Conservation (phyloP, 2,888 invertebrate genomes). For the Leptogaster cylindrica region DNA sequence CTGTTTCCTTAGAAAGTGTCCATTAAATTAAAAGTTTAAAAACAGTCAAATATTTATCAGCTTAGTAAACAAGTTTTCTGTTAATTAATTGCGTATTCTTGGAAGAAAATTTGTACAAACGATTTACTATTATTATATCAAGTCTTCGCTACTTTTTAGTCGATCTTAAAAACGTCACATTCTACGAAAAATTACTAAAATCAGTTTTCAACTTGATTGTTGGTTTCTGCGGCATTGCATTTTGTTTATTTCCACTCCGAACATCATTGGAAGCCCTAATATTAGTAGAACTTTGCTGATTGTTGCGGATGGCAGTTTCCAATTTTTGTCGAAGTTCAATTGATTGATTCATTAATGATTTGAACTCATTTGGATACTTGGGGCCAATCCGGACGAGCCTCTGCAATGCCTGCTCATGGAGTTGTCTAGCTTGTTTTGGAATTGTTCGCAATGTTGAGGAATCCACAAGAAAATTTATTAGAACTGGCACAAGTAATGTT, state of each 20-base stretch:
- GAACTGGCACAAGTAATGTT: conserved; percentile 85
- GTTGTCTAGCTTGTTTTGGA: conserved; percentile 69
- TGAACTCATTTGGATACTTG: conserved; percentile 92
- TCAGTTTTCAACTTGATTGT: conserved; percentile 76
- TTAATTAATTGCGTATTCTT: too few species aligned
- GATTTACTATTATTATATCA: too few species aligned
- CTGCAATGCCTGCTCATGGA: conserved; percentile 89
- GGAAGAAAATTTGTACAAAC: too few species aligned
- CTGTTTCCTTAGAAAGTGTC: too few species aligned
- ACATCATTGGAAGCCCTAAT: conserved; percentile 63
- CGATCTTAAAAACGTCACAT: too few species aligned
- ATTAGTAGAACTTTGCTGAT: conserved; percentile 66
- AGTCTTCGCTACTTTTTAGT: too few species aligned
- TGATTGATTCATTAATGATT: conserved; percentile 85
- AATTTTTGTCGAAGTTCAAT: conserved; percentile 79
- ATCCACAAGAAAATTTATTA: conserved; percentile 84
- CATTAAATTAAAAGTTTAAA: too few species aligned
- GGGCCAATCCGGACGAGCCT: conserved; percentile 92
- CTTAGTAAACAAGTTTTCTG: too few species aligned
- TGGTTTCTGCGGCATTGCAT: background rate
- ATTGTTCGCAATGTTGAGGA: conserved; percentile 68
- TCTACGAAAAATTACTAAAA: conserved; percentile 87
- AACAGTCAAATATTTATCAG: too few species aligned
- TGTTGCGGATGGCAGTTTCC: conserved; percentile 83
- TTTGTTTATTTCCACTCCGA: conserved; percentile 54